Percentiles rank a stretch among this genome's conserved stretches.
These are phyloP conservation scores for Morus bassanus DNA, from an alignment of 2,797 vertebrate species.

Conservation along the genomic window DNA sequence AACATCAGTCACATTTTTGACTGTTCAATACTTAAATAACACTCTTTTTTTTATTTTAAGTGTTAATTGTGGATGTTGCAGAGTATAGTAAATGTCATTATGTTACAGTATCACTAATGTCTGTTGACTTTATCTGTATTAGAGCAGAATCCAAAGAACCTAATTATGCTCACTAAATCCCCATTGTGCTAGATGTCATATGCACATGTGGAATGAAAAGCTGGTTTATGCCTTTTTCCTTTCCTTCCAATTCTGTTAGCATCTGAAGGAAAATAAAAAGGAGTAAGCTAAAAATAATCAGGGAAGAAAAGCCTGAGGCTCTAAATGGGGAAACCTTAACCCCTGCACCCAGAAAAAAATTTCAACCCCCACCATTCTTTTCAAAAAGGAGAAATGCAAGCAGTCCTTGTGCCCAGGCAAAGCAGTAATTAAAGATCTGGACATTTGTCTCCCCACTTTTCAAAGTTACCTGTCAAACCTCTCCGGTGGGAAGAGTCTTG, in stretches of 20 bases:
- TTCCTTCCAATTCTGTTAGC: neutral
- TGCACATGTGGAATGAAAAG: neutral
- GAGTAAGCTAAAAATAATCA: neutral
- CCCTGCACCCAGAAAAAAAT: neutral
- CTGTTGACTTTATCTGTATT: neutral
- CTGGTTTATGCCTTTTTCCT: neutral
- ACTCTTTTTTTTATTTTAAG: neutral
- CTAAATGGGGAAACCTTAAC: neutral
- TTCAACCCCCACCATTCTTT: neutral
- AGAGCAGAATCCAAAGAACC: neutral
- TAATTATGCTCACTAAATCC: neutral
- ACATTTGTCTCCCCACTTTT: neutral
- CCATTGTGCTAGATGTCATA: neutral
- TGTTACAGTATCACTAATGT: neutral
- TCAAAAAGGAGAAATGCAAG: neutral
- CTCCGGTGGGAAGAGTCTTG: neutral
- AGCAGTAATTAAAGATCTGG: neutral
- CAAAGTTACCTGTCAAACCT: neutral
- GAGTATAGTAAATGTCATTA: neutral
- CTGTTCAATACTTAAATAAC: neutral
- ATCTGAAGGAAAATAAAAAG: neutral
- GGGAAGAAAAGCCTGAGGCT: neutral
- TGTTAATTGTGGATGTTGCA: neutral
- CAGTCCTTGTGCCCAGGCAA: neutral
- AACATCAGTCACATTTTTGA: neutral